Base-by-base conservation (phyloP, 2,888 invertebrate genomes). In the Pycnomerus fuliginosus region DNA sequence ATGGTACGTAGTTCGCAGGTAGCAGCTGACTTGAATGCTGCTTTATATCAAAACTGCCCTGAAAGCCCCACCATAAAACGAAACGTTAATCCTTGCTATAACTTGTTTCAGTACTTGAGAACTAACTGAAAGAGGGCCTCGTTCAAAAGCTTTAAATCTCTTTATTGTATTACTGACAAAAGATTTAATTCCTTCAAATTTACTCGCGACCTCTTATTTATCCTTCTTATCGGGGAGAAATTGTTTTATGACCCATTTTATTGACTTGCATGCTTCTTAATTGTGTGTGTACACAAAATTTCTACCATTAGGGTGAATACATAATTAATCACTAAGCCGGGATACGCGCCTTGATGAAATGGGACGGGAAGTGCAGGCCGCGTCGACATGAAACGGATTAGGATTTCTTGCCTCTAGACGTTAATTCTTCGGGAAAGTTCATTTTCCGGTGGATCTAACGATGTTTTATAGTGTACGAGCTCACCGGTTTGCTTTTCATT, bases 41-140 rank as follows among this genome's bases (percentile, higher is more conserved):
- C 40, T 40, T 33, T 33, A 33, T 24, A 27, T 41, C 40, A 39
- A 27, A 27, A 33, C 33, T 27, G 31, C 3, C 24, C 41, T 12
- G 32, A 29, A 57, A 60, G 55, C 57, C 54, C 45, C 48, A 56
- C 55, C 56, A 60, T 57, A 57, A 61, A 61, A 56, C 53, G 52
- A 59, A 61, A 60, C 56, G 56, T 57, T 61, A 61, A 61, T 61
- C 58, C 58, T 53, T 56, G 53, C 53, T 51, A 59, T 59, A 60
- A 56, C 58, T 60, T 50, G 47, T 47, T 45, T 50, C 53, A 48
- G 49, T 52, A 40, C 52, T 51, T 44, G 40, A 41, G 37, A 42
- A 50, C 39, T 48, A 44, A 48, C 41, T 52, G 46, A 49, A 41
- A 52, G 48, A 44, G 41, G 41, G 33, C n/a, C 37, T 37, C 35